A percentile compares a stretch with the other conserved stretches of the same genome.
These are phyloP conservation scores for Falco cherrug DNA, from an alignment of 2,797 vertebrate genomes.

Conservation along the genomic window DNA sequence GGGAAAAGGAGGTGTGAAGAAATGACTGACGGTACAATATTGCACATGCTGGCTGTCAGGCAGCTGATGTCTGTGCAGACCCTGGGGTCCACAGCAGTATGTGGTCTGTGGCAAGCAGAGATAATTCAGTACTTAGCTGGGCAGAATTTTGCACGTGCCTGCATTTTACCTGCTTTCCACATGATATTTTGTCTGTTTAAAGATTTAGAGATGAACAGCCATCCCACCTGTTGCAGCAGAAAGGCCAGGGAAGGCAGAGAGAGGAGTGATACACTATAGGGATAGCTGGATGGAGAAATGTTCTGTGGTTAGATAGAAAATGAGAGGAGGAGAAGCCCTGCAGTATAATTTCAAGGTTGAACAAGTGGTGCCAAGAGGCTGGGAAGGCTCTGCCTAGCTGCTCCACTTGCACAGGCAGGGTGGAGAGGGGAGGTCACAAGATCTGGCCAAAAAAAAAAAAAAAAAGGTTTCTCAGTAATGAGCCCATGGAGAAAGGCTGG, in stretches of 20 bases:
- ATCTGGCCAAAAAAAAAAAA: neutral
- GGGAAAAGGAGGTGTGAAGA: neutral
- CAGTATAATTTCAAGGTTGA: conserved; percentile 53
- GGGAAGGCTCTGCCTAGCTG: neutral
- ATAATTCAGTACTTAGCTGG: neutral
- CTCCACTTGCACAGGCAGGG: neutral
- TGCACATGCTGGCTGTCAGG: neutral
- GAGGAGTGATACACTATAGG: accelerated
- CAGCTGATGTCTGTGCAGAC: neutral
- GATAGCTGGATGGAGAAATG: neutral
- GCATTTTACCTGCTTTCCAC: neutral
- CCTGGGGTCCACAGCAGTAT: accelerated
- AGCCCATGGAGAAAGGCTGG: neutral
- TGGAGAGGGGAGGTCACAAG: neutral
- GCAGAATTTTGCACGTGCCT: neutral
- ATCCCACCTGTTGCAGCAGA: accelerated
- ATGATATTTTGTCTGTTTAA: neutral
- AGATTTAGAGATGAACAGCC: accelerated
- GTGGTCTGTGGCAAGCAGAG: neutral
- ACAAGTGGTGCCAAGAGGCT: neutral
- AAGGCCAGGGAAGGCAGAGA: neutral
- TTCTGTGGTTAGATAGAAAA: neutral
- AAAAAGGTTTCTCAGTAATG: neutral
- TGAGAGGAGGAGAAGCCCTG: conserved; percentile 10
- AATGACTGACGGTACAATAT: neutral